Conservation (phyloP, 2,113 vertebrate species). For the Phrynosoma blainvillii region DNA sequence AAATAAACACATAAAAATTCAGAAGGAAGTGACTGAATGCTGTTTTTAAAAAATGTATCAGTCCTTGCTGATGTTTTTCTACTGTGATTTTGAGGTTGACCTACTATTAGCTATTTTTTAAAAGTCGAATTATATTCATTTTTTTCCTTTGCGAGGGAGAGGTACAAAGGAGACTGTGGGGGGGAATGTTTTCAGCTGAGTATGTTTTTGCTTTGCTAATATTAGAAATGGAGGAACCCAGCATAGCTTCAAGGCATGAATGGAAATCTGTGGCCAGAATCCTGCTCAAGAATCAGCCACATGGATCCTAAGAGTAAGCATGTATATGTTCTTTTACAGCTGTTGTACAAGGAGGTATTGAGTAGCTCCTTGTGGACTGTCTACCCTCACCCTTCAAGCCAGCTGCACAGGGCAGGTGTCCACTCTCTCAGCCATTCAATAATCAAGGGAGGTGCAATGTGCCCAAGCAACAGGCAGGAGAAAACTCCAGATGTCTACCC, state of each 20-base stretch:
- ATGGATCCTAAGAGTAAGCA: no score
- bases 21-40: background rate
- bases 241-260: background rate
- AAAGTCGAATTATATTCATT: no score
- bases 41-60: background rate
- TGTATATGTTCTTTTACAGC: no score
- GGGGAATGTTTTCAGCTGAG: background rate
- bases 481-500: no score
- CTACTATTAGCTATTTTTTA: background rate
- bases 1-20: slow-evolving; percentile 1
- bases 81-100: background rate
- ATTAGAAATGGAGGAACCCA: background rate
- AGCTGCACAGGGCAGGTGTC: no score
- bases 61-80: background rate
- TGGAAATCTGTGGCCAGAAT: background rate
- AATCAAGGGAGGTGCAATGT: no score
- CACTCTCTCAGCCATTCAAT: no score
- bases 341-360: no score
- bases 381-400: no score
- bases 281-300: no score
- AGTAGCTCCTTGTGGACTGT: no score
- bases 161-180: background rate
- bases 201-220: background rate
- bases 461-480: no score
- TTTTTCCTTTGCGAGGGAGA: background rate